Conservation (phyloP, 2,888 invertebrate genomes). For the Cetonia aurata region DNA sequence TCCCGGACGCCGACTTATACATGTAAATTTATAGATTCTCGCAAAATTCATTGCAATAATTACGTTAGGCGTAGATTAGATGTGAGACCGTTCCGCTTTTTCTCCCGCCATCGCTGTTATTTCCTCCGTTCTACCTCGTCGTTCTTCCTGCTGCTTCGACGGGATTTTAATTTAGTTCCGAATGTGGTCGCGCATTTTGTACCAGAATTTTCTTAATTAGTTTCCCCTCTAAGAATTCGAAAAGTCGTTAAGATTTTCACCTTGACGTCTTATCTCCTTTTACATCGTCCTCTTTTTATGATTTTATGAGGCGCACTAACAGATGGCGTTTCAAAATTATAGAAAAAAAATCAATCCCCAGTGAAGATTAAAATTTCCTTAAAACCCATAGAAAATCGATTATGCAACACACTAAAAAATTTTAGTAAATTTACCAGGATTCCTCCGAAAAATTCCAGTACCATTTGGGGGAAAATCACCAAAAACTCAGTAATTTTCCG, state of each 20-base stretch:
- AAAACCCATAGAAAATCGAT: too few relatives aligned
- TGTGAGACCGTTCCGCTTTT: conserved; percentile 33
- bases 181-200: conserved; percentile 38
- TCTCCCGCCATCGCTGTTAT: conserved; percentile 28
- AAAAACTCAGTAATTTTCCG: too few relatives aligned
- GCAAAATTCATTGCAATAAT: conserved; percentile 43
- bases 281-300: too few relatives aligned
- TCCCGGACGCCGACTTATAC: conserved; percentile 37
- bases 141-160: conserved; percentile 15
- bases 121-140: conserved; percentile 20
- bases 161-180: conserved; percentile 35
- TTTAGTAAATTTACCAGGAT: too few relatives aligned
- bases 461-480: too few relatives aligned
- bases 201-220: conserved; percentile 42
- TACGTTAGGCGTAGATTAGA: conserved; percentile 41
- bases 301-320: too few relatives aligned
- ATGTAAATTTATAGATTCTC: conserved; percentile 44
- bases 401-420: too few relatives aligned
- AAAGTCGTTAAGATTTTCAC: conserved; percentile 38
- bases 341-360: too few relatives aligned
- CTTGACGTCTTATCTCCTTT: conserved; percentile 14
- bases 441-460: too few relatives aligned
- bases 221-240: conserved; percentile 36
- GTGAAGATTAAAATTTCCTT: too few relatives aligned
- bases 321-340: too few relatives aligned